Percentiles rank a stretch among this genome's conserved stretches.
Evolutionary conservation across 2,797 vertebrate species (phyloP).

Genomic region (Manis javanica): DNA sequence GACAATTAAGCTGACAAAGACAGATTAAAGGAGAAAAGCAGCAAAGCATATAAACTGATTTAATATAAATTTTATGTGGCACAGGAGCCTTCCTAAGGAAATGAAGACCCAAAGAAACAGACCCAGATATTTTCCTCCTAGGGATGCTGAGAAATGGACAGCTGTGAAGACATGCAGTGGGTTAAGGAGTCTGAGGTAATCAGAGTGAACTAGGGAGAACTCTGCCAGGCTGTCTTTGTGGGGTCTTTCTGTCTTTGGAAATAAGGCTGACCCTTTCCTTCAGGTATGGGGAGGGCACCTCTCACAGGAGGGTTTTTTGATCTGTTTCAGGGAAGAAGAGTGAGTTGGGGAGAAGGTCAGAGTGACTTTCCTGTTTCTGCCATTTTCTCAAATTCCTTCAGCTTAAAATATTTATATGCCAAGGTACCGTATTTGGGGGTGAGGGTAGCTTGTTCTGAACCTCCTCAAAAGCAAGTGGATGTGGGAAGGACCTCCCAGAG

Average conservation of each 20-base stretch:
- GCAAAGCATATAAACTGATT: background rate
- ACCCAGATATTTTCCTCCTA: background rate
- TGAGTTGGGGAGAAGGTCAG: background rate
- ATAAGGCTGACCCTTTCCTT: background rate
- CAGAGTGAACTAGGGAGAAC: background rate
- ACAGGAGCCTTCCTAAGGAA: background rate
- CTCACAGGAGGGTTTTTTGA: background rate
- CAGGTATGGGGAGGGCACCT: background rate
- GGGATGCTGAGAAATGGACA: background rate
- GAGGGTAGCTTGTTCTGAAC: background rate
- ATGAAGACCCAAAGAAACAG: background rate
- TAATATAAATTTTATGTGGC: background rate
- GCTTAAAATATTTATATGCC: background rate
- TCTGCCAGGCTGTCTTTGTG: too few relatives aligned
- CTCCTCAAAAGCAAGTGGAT: background rate
- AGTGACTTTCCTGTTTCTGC: background rate
- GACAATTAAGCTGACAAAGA: background rate
- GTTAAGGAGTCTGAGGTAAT: too few relatives aligned
- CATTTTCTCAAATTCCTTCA: background rate
- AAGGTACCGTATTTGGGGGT: background rate
- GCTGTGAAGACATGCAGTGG: background rate
- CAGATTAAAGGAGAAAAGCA: background rate
- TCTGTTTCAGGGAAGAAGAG: background rate
- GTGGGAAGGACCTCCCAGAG: background rate
- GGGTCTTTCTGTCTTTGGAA: background rate